phyloP scores from a whole-genome alignment of 1,140 invertebrate genomes.

The Zaprionus nigranus region DNA sequence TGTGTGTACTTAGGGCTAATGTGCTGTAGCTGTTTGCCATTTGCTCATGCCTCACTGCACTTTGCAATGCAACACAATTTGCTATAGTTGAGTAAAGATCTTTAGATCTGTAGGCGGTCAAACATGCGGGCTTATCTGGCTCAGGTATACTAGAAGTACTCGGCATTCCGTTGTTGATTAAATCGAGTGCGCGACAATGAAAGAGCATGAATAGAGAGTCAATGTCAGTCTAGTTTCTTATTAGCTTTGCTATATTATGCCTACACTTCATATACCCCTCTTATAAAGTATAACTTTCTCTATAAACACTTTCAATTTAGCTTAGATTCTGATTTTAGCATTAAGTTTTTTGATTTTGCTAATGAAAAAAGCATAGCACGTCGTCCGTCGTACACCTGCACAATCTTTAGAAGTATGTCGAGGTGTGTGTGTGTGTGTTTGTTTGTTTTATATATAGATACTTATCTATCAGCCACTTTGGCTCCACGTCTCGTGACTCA shows the following conservation, averaged over 20 bases:
- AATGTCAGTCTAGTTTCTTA: background rate
- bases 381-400: slow-evolving; percentile 13
- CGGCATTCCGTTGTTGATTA: background rate
- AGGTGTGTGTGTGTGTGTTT: slow-evolving; percentile 2
- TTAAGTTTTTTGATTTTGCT: slow-evolving; percentile 31
- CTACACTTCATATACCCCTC: no score
- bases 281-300: no score
- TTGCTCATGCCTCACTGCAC: slow-evolving; percentile 11
- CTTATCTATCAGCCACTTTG: slow-evolving; percentile 30
- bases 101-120: background rate
- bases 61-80: background rate
- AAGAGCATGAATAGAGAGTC: background rate
- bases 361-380: slow-evolving; percentile 27
- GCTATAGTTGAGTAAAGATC: background rate
- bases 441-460: slow-evolving; percentile 30
- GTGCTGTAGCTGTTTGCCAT: background rate
- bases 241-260: background rate
- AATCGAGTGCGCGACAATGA: background rate
- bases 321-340: background rate
- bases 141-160: background rate
- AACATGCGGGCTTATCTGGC: slow-evolving; percentile 3
- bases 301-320: background rate
- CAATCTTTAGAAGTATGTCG: background rate
- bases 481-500: slow-evolving; percentile 17
- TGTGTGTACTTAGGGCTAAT: slow-evolving; percentile 11